These are phyloP conservation scores for Odocoileus hemionus DNA, from an alignment of 2,113 vertebrate species.

Conservation along the genomic window DNA sequence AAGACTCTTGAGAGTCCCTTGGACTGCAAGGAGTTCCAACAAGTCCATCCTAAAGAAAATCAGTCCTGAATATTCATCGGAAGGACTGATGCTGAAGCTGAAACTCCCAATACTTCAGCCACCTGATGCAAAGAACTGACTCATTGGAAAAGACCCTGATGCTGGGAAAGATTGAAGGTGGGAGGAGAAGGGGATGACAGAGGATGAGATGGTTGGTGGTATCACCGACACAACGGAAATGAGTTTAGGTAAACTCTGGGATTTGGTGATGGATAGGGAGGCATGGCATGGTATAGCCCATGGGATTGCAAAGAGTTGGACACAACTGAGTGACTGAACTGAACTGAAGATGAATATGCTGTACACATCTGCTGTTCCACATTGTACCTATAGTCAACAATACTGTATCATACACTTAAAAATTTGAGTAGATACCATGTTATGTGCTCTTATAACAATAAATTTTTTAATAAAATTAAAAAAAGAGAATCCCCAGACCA, in stretches of 20 bases:
- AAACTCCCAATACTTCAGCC: neutral
- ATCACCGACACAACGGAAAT: neutral
- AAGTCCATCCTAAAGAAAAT: neutral
- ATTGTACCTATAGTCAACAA: neutral
- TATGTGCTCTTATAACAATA: neutral
- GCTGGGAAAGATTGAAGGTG: neutral
- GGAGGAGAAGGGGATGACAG: neutral
- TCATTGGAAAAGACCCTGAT: neutral
- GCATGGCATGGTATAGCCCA: neutral
- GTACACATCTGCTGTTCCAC: neutral
- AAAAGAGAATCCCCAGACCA: neutral
- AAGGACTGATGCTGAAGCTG: neutral
- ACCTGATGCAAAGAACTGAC: neutral
- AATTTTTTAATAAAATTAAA: neutral
- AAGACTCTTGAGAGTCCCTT: neutral
- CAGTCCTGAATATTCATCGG: neutral
- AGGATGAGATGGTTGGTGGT: neutral
- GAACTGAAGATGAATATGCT: neutral
- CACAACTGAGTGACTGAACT: accelerated
- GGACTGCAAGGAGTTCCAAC: neutral
- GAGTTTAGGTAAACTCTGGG: neutral
- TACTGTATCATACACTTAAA: neutral
- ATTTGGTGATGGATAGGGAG: neutral
- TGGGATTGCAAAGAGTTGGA: neutral
- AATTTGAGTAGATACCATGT: neutral